Evolutionary conservation across 2,888 invertebrate species (phyloP).

Genomic region (Parasteatoda lunata): DNA sequence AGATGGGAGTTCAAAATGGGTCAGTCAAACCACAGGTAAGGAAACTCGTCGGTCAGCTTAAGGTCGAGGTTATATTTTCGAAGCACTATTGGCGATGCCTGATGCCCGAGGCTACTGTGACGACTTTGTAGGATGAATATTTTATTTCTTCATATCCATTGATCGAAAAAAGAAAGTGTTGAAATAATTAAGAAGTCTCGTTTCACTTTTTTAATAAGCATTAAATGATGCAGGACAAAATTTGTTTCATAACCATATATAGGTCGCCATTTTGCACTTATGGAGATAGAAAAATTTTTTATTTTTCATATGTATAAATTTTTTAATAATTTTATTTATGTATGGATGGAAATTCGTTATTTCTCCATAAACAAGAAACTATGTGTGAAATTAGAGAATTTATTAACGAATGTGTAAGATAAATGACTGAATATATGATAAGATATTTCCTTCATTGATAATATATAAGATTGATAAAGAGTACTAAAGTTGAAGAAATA

Average conservation of each 20-base stretch:
- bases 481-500: no score
- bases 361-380: no score
- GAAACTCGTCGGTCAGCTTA: neutral
- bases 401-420: no score
- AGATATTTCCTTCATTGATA: no score
- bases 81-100: neutral
- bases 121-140: neutral
- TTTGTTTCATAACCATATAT: neutral
- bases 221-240: neutral
- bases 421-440: no score
- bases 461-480: no score
- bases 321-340: no score
- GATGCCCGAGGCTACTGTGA: neutral
- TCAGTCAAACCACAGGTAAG: neutral
- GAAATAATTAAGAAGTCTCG: neutral
- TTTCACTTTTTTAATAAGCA: neutral
- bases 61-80: neutral
- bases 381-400: no score
- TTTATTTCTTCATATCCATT: neutral
- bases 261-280: slow-evolving; percentile 1
- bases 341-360: no score
- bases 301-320: neutral
- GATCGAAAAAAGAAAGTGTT: neutral
- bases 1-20: neutral
- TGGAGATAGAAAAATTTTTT: neutral